Percentiles rank a stretch among this genome's conserved stretches.
phyloP scores from a whole-genome alignment of 2,113 vertebrate species.

The Tragulus kanchil region DNA sequence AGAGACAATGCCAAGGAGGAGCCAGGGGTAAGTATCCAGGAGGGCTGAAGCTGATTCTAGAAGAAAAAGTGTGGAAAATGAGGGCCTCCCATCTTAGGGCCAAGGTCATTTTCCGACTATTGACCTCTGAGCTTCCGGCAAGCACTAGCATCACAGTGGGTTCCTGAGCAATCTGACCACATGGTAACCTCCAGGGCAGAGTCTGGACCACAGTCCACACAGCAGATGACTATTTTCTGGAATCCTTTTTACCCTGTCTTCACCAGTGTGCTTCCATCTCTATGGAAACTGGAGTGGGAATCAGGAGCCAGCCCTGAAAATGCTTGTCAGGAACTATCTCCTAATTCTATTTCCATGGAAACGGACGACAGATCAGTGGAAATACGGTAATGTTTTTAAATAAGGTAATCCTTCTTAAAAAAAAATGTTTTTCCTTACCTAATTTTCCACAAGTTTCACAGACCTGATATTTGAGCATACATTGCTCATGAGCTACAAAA shows the following conservation, averaged over 20 bases:
- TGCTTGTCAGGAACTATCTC: conserved; percentile 69
- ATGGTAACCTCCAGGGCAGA: neutral
- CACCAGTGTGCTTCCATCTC: conserved; percentile 71
- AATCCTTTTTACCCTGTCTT: conserved; percentile 51
- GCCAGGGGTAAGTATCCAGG: neutral
- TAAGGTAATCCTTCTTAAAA: conserved; percentile 75
- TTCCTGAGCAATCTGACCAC: neutral
- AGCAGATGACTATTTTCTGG: neutral
- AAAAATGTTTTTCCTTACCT: conserved; percentile 10
- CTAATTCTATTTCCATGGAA: conserved; percentile 87
- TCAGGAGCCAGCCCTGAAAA: conserved; percentile 70
- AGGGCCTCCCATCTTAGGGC: neutral
- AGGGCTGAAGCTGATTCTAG: neutral
- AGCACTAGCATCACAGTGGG: neutral
- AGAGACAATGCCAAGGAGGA: neutral
- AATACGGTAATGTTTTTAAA: conserved; percentile 79
- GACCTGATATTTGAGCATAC: conserved; percentile 35
- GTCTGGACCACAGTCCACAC: rapidly evolving
- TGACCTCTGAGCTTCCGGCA: neutral
- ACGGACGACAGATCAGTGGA: conserved; percentile 79
- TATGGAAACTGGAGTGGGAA: conserved; percentile 82
- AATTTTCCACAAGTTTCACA: conserved; percentile 53
- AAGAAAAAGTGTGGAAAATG: neutral
- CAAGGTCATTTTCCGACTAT: neutral
- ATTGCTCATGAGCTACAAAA: conserved; percentile 38